Conservation (phyloP, 2,888 invertebrate genomes). For the Acleris sparsana region DNA sequence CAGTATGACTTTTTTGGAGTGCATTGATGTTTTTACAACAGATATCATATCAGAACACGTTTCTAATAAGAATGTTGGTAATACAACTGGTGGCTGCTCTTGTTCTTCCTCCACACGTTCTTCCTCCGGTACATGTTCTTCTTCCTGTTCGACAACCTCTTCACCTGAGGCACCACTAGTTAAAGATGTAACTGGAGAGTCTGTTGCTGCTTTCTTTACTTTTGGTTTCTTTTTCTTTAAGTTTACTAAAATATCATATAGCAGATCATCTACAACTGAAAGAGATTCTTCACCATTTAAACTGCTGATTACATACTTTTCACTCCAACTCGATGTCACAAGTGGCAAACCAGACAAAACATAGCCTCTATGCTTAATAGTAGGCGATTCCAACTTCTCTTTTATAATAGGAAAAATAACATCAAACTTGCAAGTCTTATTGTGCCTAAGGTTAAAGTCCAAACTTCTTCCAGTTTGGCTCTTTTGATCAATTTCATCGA, state of each 20-base stretch:
- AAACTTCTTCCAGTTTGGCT: constrained; percentile 83
- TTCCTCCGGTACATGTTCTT: constrained; percentile 48
- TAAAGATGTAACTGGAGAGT: constrained; percentile 45
- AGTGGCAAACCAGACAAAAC: constrained; percentile 86
- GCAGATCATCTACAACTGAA: constrained; percentile 49
- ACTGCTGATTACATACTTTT: constrained; percentile 48
- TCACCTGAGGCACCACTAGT: constrained; percentile 52
- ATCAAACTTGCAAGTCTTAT: constrained; percentile 77
- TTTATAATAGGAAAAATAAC: constrained; percentile 79
- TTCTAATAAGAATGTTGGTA: constrained; percentile 68
- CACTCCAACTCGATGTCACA: constrained; percentile 66
- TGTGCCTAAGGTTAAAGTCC: constrained; percentile 81
- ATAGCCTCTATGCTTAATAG: constrained; percentile 84
- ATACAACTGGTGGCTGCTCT: constrained; percentile 47
- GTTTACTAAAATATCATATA: constrained; percentile 58
- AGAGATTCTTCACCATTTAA: constrained; percentile 65
- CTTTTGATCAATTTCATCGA: constrained; percentile 82
- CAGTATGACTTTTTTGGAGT: constrained; percentile 55
- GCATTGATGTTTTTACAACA: constrained; percentile 48
- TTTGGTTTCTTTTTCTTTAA: constrained; percentile 61
- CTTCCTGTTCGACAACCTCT: constrained; percentile 45
- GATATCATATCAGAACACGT: constrained; percentile 55
- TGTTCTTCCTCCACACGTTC: constrained; percentile 50
- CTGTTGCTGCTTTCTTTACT: constrained; percentile 37
- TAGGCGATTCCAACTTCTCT: constrained; percentile 75